Conservation (phyloP, 2,888 invertebrate species). For the Megaustenia siamemsis region DNA sequence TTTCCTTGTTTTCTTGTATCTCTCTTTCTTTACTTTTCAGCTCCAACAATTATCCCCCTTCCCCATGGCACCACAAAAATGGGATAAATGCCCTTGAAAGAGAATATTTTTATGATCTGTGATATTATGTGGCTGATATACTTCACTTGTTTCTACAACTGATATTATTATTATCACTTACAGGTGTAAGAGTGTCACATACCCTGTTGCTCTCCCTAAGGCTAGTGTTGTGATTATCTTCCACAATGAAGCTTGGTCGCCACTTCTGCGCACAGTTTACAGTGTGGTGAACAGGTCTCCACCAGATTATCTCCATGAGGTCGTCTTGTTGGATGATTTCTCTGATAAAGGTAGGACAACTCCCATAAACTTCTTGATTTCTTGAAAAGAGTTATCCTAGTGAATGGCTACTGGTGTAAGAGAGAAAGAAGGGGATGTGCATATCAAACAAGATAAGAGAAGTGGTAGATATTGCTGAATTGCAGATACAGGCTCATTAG, state of each 20-base stretch:
- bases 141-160: not conserved
- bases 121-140: no score
- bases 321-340: conserved; percentile 96
- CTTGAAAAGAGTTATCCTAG: no score
- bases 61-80: not conserved
- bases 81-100: not conserved
- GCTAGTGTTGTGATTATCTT: conserved; percentile 89
- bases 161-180: conserved; percentile 46
- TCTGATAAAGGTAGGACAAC: conserved; percentile 88
- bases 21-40: no score
- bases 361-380: no score
- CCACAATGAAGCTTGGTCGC: conserved; percentile 93
- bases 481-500: no score
- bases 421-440: no score
- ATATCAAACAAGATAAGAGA: no score
- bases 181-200: conserved; percentile 84
- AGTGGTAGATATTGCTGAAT: no score
- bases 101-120: not conserved
- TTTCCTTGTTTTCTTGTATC: no score
- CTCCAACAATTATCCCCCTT: no score
- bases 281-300: conserved; percentile 91
- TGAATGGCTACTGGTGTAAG: no score
- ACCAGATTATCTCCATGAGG: conserved; percentile 88
- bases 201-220: conserved; percentile 85
- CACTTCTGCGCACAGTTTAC: conserved; percentile 90